Percentiles rank a stretch among this genome's conserved stretches.
These are phyloP conservation scores for Teinopalpus imperialis DNA, from an alignment of 2,888 invertebrate species.

Conservation along the genomic window DNA sequence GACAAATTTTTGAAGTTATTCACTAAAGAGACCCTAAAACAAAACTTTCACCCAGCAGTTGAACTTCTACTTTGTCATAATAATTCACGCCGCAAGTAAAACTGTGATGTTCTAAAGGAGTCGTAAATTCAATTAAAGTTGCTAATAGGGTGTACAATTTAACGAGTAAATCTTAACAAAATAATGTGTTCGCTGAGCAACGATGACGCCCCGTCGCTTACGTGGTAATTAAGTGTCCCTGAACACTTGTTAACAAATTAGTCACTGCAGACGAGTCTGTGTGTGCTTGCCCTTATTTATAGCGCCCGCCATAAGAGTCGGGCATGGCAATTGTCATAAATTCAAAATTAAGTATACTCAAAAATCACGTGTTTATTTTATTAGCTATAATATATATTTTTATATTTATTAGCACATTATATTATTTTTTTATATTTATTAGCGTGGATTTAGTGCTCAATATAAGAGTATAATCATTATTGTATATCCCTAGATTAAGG, in stretches of 20 bases:
- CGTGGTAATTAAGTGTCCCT: constrained; percentile 64
- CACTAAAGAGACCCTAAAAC: too few relatives aligned
- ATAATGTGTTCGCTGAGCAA: constrained; percentile 58
- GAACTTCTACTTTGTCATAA: too few relatives aligned
- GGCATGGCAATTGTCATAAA: constrained; percentile 13
- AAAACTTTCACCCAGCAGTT: too few relatives aligned
- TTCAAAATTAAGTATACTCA: constrained; percentile 11
- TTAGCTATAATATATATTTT: too few relatives aligned
- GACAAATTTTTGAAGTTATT: too few relatives aligned
- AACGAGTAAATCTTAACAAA: constrained; percentile 56
- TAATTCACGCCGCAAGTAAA: too few relatives aligned
- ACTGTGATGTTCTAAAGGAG: background rate
- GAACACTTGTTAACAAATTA: constrained; percentile 77
- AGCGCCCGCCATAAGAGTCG: constrained; percentile 37
- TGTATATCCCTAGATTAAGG: too few relatives aligned
- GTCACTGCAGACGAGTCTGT: constrained; percentile 55
- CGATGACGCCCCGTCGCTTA: constrained; percentile 69
- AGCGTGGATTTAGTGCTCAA: too few relatives aligned
- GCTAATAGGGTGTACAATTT: constrained; percentile 59
- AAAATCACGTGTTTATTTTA: constrained; percentile 7
- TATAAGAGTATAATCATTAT: too few relatives aligned
- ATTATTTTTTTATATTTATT: too few relatives aligned
- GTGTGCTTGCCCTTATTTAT: constrained; percentile 63
- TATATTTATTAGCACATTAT: too few relatives aligned
- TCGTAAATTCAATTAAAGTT: constrained; percentile 52